Base-by-base conservation (phyloP, 1,140 invertebrate genomes). In the Penaeus chinensis region DNA sequence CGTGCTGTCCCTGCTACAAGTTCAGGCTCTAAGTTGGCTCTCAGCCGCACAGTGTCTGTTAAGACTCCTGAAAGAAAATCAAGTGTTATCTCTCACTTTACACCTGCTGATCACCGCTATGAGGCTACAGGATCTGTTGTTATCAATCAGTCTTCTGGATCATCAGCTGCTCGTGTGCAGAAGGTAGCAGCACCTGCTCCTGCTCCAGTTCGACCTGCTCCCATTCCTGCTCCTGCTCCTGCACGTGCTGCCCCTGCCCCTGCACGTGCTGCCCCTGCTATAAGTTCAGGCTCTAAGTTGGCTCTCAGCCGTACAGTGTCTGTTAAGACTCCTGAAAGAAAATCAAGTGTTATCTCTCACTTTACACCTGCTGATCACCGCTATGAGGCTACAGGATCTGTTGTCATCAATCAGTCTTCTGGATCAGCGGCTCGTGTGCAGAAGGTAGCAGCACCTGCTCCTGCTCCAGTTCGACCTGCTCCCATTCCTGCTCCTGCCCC, bases 61-160 rank as follows among this genome's bases (percentile, higher is more conserved):
- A 89, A 81, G 54, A 84, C 89, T n/a, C 89, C 89, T 3, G 86
- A 89, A 3, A 79, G 89, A n/a, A 47, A 65, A 16, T 76, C 78
- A 19, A 82, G 42, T 66, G 89, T 89, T 10, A 89, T 89, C n/a
- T 74, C 74, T 32, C 86, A 87, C 85, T 89, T 89, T 37, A 81
- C 82, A 18, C 89, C 89, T 1, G 89, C 89, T 27, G 89, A 89
- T 13, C 89, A 89, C 82, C 71, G 24, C 63, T 89, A 89, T 69
- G 89, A 89, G 5, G 89, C 89, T 13, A 84, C 82, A 20, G 89
- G 89, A 22, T 81, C 81, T 24, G 89, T 89, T 24, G 82, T 82
- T 47, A 89, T 89, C 66, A 37, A 54, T 47, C 79, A 71, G 74
- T 62, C 62, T 42, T 80, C 61, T 13, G 47, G 54, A 24, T 62